Evolutionary conservation across 2,797 vertebrate genomes (phyloP), one percentile per base, ranked within the genome.

Genomic region (Mormyrops attenuatus): DNA sequence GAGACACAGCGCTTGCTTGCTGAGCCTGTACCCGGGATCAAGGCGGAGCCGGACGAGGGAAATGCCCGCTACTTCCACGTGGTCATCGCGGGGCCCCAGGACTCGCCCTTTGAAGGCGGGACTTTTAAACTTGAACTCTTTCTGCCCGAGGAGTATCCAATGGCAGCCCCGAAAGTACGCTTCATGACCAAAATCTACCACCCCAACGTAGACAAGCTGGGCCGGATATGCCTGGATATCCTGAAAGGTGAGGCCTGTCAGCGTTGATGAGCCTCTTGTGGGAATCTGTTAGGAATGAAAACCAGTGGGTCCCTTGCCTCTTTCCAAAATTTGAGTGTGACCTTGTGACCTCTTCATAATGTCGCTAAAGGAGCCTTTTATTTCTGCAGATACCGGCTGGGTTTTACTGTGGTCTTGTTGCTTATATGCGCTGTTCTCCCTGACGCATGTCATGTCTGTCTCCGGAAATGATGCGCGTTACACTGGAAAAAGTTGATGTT

Each of bases 111-210:
- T 94, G 98, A 99, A 96, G 99, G 99, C 95, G 99, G 99, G 94
- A 98, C 97, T 95, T 99, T 99, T 97, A 99, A 98, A 98, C 99
- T 99, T 96, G 98, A 99, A 97, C 97, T 99, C 93, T 99, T 99
- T 97, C 98, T 99, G 95, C 99, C 98, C 90, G 98, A 99, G 96
- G 99, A 99, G 96, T 99, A 99, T 92, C 98, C 99, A 93, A 99
- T 99, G 99, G 99, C 99, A 96, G 98, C 99, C 95, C 99, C 99
- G 94, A 99, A 99, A 98, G 99, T 99, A 96, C 97, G 98, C 96
- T 99, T 99, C 97, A 99, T 99, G 98, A 99, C 98, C 97, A 99
- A 99, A 99, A 99, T 99, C 95, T 99, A 98, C 97, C 98, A 99
- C 95, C 98, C 99, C 96, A 99, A 99, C 93, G 98, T 99, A 94